Percentiles rank a stretch among this genome's conserved stretches.
Evolutionary conservation across 2,888 invertebrate genomes (phyloP).

Genomic region (Torymus aiolomorphi): DNA sequence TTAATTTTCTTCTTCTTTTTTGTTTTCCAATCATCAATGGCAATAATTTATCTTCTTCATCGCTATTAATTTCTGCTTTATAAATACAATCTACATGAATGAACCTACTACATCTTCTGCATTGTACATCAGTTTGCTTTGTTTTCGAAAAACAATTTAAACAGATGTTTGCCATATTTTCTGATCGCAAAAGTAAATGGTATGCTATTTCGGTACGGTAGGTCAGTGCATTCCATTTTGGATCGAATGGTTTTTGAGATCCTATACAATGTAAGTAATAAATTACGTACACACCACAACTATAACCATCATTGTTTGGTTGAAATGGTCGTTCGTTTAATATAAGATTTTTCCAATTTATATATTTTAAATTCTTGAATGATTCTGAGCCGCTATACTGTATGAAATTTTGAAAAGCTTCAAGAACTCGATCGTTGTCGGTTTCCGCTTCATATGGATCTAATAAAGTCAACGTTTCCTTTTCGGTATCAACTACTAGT

Average conservation of each 20-base stretch:
- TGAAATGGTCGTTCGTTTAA: too few relatives aligned
- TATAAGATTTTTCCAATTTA: background rate
- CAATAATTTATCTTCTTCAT: too few relatives aligned
- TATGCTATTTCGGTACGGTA: background rate
- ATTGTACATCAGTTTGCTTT: background rate
- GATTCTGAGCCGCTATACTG: background rate
- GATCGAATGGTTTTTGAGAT: background rate
- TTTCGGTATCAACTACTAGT: background rate
- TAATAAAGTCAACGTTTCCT: background rate
- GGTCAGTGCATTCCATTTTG: background rate
- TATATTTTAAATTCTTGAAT: background rate
- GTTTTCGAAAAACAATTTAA: background rate
- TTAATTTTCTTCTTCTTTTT: too few relatives aligned
- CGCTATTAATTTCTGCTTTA: background rate
- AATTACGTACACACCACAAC: background rate
- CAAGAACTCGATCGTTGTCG: background rate
- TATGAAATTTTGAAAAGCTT: background rate
- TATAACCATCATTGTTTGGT: too few relatives aligned
- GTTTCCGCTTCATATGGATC: conserved; percentile 14
- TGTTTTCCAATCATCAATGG: too few relatives aligned
- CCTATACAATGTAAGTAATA: conserved; percentile 1
- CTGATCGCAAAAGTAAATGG: background rate
- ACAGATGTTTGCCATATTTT: background rate
- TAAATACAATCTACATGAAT: background rate
- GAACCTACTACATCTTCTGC: background rate